These are phyloP conservation scores for Oxyura jamaicensis DNA, from an alignment of 2,113 vertebrate species.

Conservation along the genomic window DNA sequence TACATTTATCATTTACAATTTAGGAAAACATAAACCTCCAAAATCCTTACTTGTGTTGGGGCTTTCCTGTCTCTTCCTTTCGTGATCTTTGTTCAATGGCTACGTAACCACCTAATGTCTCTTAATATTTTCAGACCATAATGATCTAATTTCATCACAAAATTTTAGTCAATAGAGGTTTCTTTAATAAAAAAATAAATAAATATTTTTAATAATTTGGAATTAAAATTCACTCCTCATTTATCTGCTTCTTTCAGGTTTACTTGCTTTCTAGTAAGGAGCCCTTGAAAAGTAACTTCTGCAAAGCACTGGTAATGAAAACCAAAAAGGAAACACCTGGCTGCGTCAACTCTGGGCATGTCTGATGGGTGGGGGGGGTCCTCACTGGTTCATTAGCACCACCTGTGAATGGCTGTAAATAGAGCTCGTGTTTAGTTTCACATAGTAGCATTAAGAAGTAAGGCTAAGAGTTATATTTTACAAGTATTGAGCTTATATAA, in stretches of 20 bases:
- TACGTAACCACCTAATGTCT: accelerated
- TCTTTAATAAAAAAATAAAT: background rate
- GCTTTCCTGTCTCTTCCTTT: background rate
- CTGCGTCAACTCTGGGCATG: no score
- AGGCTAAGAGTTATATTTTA: background rate
- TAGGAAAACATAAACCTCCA: background rate
- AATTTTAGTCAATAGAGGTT: accelerated
- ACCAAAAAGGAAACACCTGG: background rate
- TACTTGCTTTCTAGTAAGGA: background rate
- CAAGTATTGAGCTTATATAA: background rate
- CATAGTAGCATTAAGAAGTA: background rate
- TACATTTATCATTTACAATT: background rate
- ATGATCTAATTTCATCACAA: background rate
- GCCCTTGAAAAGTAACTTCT: background rate
- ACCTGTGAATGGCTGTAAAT: background rate
- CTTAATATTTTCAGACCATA: background rate
- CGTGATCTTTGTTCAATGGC: background rate
- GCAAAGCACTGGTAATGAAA: background rate
- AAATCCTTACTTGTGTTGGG: background rate
- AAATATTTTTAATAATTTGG: background rate
- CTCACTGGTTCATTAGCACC: background rate
- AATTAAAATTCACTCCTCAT: accelerated
- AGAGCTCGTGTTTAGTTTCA: background rate
- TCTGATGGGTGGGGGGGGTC: background rate
- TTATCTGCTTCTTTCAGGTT: background rate